Percentiles rank a stretch among this genome's conserved stretches.
Conservation (phyloP, 1,140 invertebrate species). For the Coenobita brevimanus region DNA sequence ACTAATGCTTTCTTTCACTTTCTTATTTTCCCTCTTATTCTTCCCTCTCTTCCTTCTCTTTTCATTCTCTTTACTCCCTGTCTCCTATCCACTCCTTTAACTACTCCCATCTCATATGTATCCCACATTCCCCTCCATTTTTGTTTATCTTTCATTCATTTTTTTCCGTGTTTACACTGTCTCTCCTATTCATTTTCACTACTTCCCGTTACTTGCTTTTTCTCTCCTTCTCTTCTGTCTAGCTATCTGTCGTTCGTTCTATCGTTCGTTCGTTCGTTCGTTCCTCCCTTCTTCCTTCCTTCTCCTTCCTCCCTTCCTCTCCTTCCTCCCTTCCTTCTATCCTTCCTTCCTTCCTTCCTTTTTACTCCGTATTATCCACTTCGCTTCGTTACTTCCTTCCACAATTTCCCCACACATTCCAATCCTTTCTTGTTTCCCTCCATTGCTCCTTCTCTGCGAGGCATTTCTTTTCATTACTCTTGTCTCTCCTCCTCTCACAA, state of each 20-base stretch:
- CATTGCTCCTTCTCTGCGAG: not conserved
- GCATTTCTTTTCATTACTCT: not conserved
- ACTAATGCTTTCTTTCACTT: not conserved
- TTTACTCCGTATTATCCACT: not conserved
- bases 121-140: too few relatives aligned
- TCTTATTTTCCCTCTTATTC: not conserved
- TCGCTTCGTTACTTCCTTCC: not conserved
- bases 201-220: not conserved
- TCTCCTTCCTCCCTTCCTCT: not conserved
- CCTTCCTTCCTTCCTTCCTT: not conserved
- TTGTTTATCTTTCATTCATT: too few relatives aligned
- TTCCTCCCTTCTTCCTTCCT: not conserved
- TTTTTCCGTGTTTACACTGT: not conserved
- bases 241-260: conserved; percentile 1
- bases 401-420: not conserved
- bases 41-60: not conserved
- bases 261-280: not conserved
- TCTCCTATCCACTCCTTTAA: not conserved
- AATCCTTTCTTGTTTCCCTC: not conserved
- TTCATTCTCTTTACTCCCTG: not conserved
- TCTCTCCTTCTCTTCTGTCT: conserved; percentile 15
- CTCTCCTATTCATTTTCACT: not conserved
- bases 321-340: not conserved
- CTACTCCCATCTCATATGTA: too few relatives aligned
- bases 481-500: not conserved